Base-by-base conservation (phyloP, 2,888 invertebrate genomes). In the Endotricha flammealis region DNA sequence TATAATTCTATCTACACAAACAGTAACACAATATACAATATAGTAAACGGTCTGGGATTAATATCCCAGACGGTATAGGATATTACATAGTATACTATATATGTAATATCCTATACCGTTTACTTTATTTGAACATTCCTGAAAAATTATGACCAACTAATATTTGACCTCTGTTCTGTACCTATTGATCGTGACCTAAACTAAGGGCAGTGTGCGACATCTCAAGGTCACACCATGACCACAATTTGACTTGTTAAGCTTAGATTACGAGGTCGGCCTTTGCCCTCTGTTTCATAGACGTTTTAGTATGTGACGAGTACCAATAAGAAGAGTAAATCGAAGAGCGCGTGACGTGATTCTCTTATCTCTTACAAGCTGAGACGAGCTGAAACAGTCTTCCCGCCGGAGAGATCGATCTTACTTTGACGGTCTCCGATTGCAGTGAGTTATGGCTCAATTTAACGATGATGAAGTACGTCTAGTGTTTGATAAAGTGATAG, bases 181-280 rank as follows among this genome's bases (percentile, higher is more conserved):
- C 8, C 4, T 20, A 48, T 53, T 44, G 37, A 20, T 8, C 22
- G 20, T 13, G 28, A 20, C 20, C 20, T 20, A 4, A 16, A 20
- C 20, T 8, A n/a, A 20, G 20, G 20, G n/a, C 20, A 20, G 7
- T 7, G 3, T 20, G 51, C 41, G 49, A 57, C 43, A 46, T 44
- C 36, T 46, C 23, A 22, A 29, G 43, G 29, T 49, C 53, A 28
- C 8, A 13, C n/a, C 13, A 6, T 28, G 12, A 13, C 28, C 28
- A 28, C 28, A 20, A 13, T n/a, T 14, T 20, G 24, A 32, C 13
- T 13, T 28, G 13, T 13, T 13, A 12, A 12, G 6, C 7, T 7
- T 27, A 13, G 7, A 13, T 28, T 28, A 12, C 12, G 27, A 5
- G 13, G 13, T 12, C 28, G 28, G 12, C 7, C 28, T 12, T 28